phyloP scores from a whole-genome alignment of 2,888 invertebrate genomes.

The Lamellibrachia columna region DNA sequence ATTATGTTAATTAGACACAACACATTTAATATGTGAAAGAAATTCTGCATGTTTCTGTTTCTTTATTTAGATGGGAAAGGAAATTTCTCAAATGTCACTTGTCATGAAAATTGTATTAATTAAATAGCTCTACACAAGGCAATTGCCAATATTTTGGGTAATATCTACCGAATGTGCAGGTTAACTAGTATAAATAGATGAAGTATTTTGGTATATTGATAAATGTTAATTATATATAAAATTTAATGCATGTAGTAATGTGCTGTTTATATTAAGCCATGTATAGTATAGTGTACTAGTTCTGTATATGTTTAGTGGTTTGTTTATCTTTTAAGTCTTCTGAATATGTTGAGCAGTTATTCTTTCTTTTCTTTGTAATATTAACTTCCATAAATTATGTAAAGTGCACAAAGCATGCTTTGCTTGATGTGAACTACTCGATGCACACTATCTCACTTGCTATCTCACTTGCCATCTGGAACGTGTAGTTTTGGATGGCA shows the following conservation, averaged over 20 bases:
- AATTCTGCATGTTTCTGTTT: not conserved
- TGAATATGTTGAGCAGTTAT: not conserved
- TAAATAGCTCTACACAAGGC: not conserved
- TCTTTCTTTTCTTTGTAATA: no score
- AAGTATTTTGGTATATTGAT: not conserved
- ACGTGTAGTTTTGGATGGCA: no score
- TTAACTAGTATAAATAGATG: constrained; percentile 2
- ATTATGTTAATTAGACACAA: not conserved
- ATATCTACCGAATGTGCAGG: not conserved
- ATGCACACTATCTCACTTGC: no score
- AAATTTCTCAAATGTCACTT: not conserved
- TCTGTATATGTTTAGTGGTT: not conserved
- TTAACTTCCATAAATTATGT: not conserved
- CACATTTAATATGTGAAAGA: not conserved
- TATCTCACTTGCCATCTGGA: no score
- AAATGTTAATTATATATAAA: not conserved
- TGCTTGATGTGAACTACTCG: no score
- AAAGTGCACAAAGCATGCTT: not conserved
- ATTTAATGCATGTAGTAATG: not conserved
- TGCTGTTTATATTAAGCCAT: not conserved
- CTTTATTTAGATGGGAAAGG: not conserved
- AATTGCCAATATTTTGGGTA: not conserved
- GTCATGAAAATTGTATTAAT: not conserved
- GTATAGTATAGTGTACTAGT: not conserved
- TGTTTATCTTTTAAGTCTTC: not conserved